Evolutionary conservation across 2,113 vertebrate genomes (phyloP).

Genomic region (Tautogolabrus adspersus): DNA sequence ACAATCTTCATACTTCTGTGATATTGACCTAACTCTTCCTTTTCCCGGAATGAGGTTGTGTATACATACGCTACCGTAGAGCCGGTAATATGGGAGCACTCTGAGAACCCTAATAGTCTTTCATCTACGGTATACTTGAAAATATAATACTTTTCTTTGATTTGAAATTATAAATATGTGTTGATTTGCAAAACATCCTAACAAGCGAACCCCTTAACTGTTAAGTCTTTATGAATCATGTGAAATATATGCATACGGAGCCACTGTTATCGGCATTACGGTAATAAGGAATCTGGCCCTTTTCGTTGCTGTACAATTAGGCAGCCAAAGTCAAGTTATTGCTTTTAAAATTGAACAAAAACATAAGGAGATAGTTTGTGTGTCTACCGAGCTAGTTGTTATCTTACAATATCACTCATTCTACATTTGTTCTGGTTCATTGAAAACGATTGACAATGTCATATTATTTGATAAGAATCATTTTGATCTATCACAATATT

Average conservation of each 20-base stretch:
- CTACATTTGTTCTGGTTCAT: background rate
- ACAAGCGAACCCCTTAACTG: fast-evolving
- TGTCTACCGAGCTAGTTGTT: background rate
- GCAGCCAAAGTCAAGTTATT: background rate
- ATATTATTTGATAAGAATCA: too few relatives aligned
- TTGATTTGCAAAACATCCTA: background rate
- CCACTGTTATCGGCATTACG: conserved; percentile 21
- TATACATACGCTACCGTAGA: conserved; percentile 54
- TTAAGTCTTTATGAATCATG: background rate
- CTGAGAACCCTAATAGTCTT: fast-evolving
- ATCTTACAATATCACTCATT: background rate
- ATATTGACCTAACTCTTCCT: conserved; percentile 26
- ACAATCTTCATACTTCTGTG: conserved; percentile 12
- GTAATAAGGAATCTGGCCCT: conserved; percentile 35
- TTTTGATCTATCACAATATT: background rate
- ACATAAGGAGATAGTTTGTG: too few relatives aligned
- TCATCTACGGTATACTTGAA: fast-evolving
- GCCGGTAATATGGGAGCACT: conserved; percentile 28
- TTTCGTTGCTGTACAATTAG: background rate
- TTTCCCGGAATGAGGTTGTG: conserved; percentile 74
- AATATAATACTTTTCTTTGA: background rate
- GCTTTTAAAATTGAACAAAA: background rate
- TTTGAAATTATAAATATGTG: fast-evolving
- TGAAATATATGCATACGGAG: background rate
- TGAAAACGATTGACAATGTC: background rate